These are phyloP conservation scores for Coregonus suidteri DNA, from an alignment of 2,797 vertebrate species.

Conservation along the genomic window DNA sequence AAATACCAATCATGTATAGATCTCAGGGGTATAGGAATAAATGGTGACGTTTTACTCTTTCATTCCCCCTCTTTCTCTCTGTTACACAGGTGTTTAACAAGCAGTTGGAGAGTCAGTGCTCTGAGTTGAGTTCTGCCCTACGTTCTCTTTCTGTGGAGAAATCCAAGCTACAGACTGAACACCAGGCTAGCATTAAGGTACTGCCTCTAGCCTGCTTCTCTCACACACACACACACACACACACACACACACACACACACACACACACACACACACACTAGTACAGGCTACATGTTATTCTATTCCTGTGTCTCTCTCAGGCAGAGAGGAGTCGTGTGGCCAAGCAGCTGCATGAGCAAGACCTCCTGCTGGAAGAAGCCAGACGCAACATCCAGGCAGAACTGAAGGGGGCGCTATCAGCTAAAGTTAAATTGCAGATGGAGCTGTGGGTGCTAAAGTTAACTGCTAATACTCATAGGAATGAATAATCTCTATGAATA, in stretches of 20 bases:
- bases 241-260: conserved; percentile 4
- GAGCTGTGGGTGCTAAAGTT: conserved; percentile 66
- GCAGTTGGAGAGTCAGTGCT: conserved; percentile 66
- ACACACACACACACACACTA: neutral
- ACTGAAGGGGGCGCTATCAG: conserved; percentile 60
- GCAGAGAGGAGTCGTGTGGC: conserved; percentile 64
- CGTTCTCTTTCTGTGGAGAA: conserved; percentile 64
- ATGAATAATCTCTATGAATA: neutral
- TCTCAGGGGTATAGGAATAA: too few relatives aligned
- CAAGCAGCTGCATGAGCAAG: conserved; percentile 69
- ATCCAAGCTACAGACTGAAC: conserved; percentile 58
- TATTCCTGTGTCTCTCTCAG: conserved; percentile 48
- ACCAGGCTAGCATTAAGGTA: conserved; percentile 69
- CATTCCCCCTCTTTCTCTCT: neutral
- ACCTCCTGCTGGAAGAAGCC: conserved; percentile 66
- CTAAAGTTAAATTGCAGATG: conserved; percentile 63
- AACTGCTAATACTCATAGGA: neutral
- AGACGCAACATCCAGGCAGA: conserved; percentile 61
- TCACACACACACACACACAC: neutral
- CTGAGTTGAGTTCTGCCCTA: conserved; percentile 64
- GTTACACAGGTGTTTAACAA: conserved; percentile 65
- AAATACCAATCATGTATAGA: too few relatives aligned
- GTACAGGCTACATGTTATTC: neutral
- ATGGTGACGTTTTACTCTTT: neutral
- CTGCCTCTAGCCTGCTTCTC: neutral